phyloP scores from a whole-genome alignment of 2,113 vertebrate genomes.

The Alouatta palliata region DNA sequence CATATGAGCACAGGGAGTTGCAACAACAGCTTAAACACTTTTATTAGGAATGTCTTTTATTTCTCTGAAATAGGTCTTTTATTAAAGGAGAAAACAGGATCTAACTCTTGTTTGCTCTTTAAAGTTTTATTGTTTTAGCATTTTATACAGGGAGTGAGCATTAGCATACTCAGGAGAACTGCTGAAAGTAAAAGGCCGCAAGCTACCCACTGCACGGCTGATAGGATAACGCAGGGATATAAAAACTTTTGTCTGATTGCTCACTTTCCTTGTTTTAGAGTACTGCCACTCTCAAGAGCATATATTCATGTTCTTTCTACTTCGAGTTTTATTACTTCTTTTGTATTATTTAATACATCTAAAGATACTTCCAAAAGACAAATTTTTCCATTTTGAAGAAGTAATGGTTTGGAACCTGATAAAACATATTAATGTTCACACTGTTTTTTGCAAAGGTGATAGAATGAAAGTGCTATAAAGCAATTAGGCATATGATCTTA shows the following conservation, averaged over 20 bases:
- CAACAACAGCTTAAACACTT: conserved; percentile 62
- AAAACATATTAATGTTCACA: conserved; percentile 81
- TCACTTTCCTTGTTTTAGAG: conserved; percentile 86
- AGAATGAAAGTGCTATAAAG: conserved; percentile 78
- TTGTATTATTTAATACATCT: conserved; percentile 96
- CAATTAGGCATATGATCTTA: conserved; percentile 77
- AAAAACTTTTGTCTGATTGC: conserved; percentile 89
- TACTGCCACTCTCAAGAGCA: conserved; percentile 87
- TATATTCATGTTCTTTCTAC: conserved; percentile 90
- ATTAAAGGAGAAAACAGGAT: conserved; percentile 75
- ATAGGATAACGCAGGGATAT: conserved; percentile 88
- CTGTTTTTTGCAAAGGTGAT: conserved; percentile 74
- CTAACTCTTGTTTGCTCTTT: conserved; percentile 88
- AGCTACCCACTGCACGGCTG: conserved; percentile 87
- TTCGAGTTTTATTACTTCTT: conserved; percentile 90
- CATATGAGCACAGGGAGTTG: conserved; percentile 61
- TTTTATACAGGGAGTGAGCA: conserved; percentile 85
- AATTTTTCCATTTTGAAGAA: conserved; percentile 96
- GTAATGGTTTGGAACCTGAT: conserved; percentile 86
- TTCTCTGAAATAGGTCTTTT: conserved; percentile 79
- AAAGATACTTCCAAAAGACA: conserved; percentile 92
- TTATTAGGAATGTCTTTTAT: conserved; percentile 79
- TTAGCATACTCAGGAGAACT: conserved; percentile 86
- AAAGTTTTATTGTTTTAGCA: conserved; percentile 85
- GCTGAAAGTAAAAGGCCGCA: conserved; percentile 87